Evolutionary conservation across 2,113 vertebrate species (phyloP).

Genomic region (Leucosticte australis): DNA sequence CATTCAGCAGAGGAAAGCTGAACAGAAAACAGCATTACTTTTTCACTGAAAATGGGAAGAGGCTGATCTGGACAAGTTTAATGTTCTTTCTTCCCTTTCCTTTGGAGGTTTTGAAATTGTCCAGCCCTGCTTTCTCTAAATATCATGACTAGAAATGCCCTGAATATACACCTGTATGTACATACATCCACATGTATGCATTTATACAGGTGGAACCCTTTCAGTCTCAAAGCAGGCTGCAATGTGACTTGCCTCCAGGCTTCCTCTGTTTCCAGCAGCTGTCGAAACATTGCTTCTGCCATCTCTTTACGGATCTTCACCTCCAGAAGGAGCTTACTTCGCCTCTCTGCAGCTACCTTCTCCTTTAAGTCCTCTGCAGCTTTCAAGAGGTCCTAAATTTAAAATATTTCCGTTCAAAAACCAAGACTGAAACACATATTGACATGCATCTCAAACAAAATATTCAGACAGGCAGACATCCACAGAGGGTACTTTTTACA

Average conservation of each 20-base stretch:
- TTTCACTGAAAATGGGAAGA: neutral
- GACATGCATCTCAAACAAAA: neutral
- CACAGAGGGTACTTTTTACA: neutral
- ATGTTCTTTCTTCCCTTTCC: neutral
- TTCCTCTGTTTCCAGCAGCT: constrained; percentile 84
- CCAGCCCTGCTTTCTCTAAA: neutral
- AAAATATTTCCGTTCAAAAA: constrained; percentile 1
- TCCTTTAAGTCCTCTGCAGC: constrained; percentile 76
- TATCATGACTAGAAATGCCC: rapidly evolving
- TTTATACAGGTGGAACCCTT: neutral
- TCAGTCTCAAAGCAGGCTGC: neutral
- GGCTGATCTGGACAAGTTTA: neutral
- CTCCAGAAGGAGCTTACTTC: constrained; percentile 82
- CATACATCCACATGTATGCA: neutral
- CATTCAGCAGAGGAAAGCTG: neutral
- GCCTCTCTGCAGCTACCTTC: constrained; percentile 78
- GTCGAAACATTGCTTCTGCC: constrained; percentile 86
- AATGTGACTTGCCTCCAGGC: constrained; percentile 69
- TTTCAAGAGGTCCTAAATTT: constrained; percentile 71
- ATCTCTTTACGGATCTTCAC: constrained; percentile 88
- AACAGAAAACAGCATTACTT: neutral
- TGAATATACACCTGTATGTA: neutral
- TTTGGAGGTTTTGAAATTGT: neutral
- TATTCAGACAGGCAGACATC: neutral
- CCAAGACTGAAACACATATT: neutral